Conservation (phyloP, 1,140 invertebrate species). For the Sitodiplosis mosellana region DNA sequence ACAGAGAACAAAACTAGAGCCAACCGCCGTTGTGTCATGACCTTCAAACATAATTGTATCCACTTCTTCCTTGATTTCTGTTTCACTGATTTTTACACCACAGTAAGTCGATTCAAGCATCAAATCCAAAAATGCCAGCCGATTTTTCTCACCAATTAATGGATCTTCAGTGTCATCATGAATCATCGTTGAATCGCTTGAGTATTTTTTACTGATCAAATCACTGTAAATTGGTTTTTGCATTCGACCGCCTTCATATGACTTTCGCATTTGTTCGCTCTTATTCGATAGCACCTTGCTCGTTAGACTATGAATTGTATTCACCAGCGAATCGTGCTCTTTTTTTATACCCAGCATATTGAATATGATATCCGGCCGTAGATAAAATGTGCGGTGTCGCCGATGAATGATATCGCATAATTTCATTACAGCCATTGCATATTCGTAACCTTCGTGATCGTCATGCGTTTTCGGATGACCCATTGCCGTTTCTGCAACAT, state of each 20-base stretch:
- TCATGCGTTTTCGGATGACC: conserved; percentile 42
- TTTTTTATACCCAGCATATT: conserved; percentile 35
- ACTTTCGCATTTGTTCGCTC: neutral
- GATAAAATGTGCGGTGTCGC: conserved; percentile 39
- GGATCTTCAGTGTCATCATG: conserved; percentile 3
- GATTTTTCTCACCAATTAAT: conserved; percentile 42
- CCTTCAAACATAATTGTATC: conserved; percentile 41
- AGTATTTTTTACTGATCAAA: neutral
- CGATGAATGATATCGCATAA: conserved; percentile 54
- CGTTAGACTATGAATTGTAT: conserved; percentile 42
- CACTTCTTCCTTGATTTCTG: conserved; percentile 71
- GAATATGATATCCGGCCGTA: conserved; percentile 38
- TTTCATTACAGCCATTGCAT: conserved; percentile 54
- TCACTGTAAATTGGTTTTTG: neutral
- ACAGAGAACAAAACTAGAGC: conserved; percentile 58
- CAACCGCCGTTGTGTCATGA: conserved; percentile 25
- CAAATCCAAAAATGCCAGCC: conserved; percentile 70
- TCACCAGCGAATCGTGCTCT: conserved; percentile 36
- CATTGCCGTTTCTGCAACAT: conserved; percentile 45
- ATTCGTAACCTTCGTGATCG: conserved; percentile 42
- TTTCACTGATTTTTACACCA: conserved; percentile 37
- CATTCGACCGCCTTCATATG: neutral
- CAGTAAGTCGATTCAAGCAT: conserved; percentile 50
- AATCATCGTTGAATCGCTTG: neutral
- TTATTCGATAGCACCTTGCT: conserved; percentile 30